Evolutionary conservation across 2,797 vertebrate genomes (phyloP).

Genomic region (Caiman crocodilus): DNA sequence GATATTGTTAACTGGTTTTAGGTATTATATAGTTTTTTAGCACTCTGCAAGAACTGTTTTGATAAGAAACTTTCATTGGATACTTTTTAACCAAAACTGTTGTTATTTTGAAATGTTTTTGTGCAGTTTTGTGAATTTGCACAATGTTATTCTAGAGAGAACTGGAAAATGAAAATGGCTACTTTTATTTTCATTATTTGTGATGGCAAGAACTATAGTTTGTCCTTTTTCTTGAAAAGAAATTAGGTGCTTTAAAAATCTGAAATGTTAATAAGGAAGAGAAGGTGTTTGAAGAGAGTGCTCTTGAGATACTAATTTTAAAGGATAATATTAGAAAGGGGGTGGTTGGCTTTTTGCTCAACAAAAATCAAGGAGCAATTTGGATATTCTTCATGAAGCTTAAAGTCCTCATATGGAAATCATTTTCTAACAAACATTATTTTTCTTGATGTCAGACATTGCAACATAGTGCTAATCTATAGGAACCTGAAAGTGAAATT

Average conservation of each 20-base stretch:
- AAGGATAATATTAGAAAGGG: background rate
- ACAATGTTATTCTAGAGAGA: background rate
- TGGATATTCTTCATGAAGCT: background rate
- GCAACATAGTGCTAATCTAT: background rate
- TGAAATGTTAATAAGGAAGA: background rate
- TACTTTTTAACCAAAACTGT: background rate
- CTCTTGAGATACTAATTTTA: background rate
- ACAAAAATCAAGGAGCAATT: background rate
- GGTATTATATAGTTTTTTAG: background rate
- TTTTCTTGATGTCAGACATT: background rate
- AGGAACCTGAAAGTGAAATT: background rate
- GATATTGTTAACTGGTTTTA: background rate
- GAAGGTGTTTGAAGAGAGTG: background rate
- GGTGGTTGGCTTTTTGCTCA: background rate
- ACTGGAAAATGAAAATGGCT: background rate
- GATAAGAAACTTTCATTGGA: background rate
- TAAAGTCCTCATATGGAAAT: background rate
- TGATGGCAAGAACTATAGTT: background rate
- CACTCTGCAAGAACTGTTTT: background rate
- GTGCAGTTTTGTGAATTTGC: background rate
- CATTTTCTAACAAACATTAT: background rate
- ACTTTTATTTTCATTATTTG: background rate
- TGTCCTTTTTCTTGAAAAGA: background rate
- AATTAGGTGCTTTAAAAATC: background rate
- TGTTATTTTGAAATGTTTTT: background rate